phyloP scores from a whole-genome alignment of 2,888 invertebrate genomes.

The Arrhopalites spinosus region DNA sequence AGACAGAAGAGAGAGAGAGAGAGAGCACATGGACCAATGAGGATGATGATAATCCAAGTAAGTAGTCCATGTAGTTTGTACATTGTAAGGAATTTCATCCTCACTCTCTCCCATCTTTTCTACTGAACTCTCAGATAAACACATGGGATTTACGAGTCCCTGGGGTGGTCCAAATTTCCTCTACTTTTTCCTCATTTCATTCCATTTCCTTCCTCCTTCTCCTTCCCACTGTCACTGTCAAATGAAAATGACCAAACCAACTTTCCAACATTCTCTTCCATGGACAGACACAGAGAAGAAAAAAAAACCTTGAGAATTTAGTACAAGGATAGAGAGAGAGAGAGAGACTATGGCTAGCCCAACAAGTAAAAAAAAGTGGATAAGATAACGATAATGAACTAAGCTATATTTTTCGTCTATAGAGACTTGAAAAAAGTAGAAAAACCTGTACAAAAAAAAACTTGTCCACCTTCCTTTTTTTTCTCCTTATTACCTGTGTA shows the following conservation, averaged over 20 bases:
- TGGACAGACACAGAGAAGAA: no score
- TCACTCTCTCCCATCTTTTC: neutral
- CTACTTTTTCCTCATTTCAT: neutral
- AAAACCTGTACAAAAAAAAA: no score
- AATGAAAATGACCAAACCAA: no score
- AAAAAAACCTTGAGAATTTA: no score
- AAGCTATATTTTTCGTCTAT: no score
- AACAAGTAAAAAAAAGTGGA: no score
- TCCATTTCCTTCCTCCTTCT: neutral
- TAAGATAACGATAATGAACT: no score
- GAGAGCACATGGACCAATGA: neutral
- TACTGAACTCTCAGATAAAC: neutral
- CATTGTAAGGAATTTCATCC: neutral
- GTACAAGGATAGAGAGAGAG: no score
- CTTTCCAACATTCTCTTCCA: no score
- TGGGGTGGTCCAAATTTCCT: conserved; percentile 5
- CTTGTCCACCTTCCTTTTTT: neutral
- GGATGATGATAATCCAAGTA: neutral
- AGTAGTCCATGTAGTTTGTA: neutral
- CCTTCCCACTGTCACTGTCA: neutral
- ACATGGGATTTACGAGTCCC: conserved; percentile 20
- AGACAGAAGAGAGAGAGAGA: no score
- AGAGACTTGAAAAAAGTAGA: no score
- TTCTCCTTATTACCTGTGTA: neutral
- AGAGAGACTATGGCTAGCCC: no score